phyloP scores from a whole-genome alignment of 2,888 invertebrate species.

The Diplazon laetatorius region DNA sequence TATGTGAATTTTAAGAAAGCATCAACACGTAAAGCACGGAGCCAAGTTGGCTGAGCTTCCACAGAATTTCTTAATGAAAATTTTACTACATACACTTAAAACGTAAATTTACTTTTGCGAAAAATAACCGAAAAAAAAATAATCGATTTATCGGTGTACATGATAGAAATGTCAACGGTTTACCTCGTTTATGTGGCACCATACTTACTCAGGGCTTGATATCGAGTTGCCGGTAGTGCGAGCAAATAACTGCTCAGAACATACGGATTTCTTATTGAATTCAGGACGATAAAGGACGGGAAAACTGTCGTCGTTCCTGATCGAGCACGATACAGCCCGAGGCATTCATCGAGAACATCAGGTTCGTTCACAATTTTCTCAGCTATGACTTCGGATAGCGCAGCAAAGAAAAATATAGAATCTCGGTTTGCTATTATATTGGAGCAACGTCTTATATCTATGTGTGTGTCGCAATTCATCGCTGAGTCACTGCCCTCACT shows the following conservation, averaged over 20 bases:
- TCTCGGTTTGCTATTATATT: not conserved
- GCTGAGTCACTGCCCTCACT: slow-evolving; percentile 9
- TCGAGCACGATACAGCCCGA: slow-evolving; percentile 13
- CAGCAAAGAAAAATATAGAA: slow-evolving; percentile 7
- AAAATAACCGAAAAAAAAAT: too few relatives aligned
- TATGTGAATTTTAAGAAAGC: too few relatives aligned
- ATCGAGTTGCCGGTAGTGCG: slow-evolving; percentile 22
- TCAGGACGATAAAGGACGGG: slow-evolving; percentile 8
- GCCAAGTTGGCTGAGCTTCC: too few relatives aligned
- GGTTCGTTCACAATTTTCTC: not conserved
- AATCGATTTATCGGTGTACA: too few relatives aligned
- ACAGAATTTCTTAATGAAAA: too few relatives aligned
- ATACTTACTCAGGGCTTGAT: too few relatives aligned
- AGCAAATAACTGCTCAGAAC: not conserved
- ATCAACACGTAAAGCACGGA: too few relatives aligned
- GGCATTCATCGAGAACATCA: slow-evolving; percentile 38
- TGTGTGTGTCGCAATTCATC: not conserved
- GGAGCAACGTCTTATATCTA: not conserved
- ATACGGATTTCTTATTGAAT: slow-evolving; percentile 32
- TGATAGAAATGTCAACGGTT: too few relatives aligned
- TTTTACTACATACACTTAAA: too few relatives aligned
- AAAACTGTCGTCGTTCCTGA: slow-evolving; percentile 31
- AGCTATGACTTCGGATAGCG: slow-evolving; percentile 39
- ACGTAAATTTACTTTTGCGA: too few relatives aligned
- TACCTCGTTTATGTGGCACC: too few relatives aligned